phyloP scores from a whole-genome alignment of 2,888 invertebrate genomes.

The Coleophora flavipennella region DNA sequence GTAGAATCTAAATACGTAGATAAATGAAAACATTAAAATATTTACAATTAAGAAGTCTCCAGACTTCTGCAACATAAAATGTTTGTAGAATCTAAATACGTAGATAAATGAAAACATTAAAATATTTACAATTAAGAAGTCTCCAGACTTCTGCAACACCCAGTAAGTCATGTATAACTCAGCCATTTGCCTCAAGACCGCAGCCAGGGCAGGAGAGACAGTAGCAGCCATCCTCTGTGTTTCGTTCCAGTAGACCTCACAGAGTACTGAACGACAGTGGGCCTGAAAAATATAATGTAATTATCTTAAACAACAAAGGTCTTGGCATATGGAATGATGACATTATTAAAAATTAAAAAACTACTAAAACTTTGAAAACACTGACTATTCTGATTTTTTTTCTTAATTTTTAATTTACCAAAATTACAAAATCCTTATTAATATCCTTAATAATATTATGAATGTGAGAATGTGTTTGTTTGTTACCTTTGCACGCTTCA shows the following conservation, averaged over 20 bases:
- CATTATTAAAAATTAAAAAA: not conserved
- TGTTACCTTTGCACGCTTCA: too few species aligned
- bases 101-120: too few species aligned
- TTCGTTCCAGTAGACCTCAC: constrained; percentile 77
- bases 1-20: too few species aligned
- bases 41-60: constrained; percentile 86
- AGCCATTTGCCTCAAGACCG: constrained; percentile 79
- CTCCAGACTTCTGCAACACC: constrained; percentile 81
- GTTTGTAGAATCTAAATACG: too few species aligned
- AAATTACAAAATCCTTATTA: too few species aligned
- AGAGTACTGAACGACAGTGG: constrained; percentile 88
- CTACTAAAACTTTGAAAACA: not conserved
- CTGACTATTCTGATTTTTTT: too few species aligned
- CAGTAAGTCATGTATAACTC: constrained; percentile 84
- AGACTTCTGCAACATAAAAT: constrained; percentile 78
- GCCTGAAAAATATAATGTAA: constrained; percentile 80
- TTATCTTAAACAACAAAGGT: too few species aligned
- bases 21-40: too few species aligned
- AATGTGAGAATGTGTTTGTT: too few species aligned
- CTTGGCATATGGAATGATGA: too few species aligned
- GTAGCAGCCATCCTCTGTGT: constrained; percentile 52
- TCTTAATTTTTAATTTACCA: too few species aligned
- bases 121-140: constrained; percentile 79
- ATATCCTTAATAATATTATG: too few species aligned
- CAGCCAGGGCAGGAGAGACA: constrained; percentile 73